Base-by-base conservation (phyloP, 1,140 invertebrate species). In the Panagrolaimus sp. region DNA sequence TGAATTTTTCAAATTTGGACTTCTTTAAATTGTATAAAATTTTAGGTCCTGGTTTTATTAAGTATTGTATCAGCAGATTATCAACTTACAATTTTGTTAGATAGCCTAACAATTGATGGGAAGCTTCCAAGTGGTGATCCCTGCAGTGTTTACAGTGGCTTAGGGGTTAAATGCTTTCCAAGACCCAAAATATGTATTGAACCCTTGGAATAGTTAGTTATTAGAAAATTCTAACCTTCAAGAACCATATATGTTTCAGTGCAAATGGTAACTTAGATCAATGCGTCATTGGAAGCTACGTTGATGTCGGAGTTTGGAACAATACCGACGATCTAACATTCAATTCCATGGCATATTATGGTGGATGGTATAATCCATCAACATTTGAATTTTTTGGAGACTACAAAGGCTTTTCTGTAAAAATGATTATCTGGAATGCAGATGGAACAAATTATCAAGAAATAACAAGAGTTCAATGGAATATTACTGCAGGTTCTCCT, bases 131-230 rank as follows among this genome's bases (percentile, higher is more conserved):
- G 4, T 10, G 52, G 17, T 6, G 17, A 24, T 58, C 1, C 1
- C 1, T 58, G 52, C 17, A 58, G 52, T 58, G 15, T n/a, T 21
- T 58, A n/a, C 21, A 58, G 52, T 21, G 52, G 21, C 0, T 28
- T 58, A 10, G 52, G 52, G 0, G 21, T 58, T 17, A 14, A 58
- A 24, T 58, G 52, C 5, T 58, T 28, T 10, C 52, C 52, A 21
- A 12, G 52, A 12, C 52, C 52, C 1, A 58, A 58, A 58, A 58
- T 58, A n/a, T 58, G 52, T 58, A 58, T 58, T 28, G 52, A 58
- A 17, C n/a, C 28, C 1, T 24, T 58, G 14, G 21, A 21, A 4
- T 58, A 58, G 21, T n/a, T n/a, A 24, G 21, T 10, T 58, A 26
- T 52, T 52, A 21, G 28, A 2, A n/a, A 58, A 21, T 21, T 58